Conservation (phyloP, 2,797 vertebrate species). For the Pipistrellus pygmaeus region DNA sequence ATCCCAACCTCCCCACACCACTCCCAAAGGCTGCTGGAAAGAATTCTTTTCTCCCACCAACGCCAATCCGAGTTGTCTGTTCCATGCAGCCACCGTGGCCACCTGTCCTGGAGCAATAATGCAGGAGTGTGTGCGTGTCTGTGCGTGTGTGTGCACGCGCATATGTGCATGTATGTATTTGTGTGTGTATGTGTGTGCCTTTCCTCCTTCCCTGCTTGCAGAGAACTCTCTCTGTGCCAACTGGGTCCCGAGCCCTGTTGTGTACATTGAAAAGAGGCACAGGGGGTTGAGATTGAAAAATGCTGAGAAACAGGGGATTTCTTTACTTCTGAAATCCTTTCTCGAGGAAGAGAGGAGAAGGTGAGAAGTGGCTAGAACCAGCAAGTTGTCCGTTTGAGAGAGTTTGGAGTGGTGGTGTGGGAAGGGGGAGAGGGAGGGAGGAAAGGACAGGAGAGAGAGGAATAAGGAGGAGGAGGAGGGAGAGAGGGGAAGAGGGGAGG, state of each 20-base stretch:
- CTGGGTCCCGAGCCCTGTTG: not conserved
- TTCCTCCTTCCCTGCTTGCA: not conserved
- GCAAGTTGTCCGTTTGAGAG: not conserved
- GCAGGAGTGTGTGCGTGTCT: too few species aligned
- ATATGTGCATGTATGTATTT: too few species aligned
- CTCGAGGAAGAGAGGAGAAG: not conserved
- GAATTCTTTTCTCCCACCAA: not conserved
- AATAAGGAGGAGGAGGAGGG: not conserved
- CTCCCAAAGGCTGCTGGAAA: not conserved
- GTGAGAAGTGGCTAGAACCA: not conserved
- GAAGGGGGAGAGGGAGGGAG: accelerated
- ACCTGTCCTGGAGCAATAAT: not conserved
- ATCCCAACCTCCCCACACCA: not conserved
- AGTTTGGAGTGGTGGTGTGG: not conserved
- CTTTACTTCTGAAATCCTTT: conserved; percentile 15
- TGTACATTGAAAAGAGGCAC: not conserved
- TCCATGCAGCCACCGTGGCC: not conserved
- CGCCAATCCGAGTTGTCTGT: not conserved
- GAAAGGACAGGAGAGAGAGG: accelerated
- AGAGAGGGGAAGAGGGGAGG: too few species aligned
- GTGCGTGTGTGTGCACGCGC: too few species aligned
- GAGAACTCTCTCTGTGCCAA: not conserved
- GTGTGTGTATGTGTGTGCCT: too few species aligned
- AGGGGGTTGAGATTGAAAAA: not conserved
- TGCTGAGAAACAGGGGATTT: not conserved